A percentile compares a stretch with the other conserved stretches of the same genome.
Evolutionary conservation across 2,888 invertebrate genomes (phyloP).

Genomic region (Platynereis dumerilii): DNA sequence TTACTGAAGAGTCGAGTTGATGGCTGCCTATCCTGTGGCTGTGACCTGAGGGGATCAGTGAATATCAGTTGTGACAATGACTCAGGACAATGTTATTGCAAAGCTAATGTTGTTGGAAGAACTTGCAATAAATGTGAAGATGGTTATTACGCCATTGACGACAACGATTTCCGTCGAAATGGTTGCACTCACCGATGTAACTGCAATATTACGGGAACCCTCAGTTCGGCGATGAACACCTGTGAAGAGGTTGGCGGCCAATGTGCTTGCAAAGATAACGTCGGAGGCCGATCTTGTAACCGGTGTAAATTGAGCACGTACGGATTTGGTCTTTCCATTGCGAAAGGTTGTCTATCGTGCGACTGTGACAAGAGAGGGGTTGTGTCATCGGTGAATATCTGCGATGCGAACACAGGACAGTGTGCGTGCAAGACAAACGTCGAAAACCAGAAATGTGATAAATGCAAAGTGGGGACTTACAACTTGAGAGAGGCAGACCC

Average conservation of each 20-base stretch:
- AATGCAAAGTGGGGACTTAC: conserved; percentile 38
- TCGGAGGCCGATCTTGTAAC: conserved; percentile 92
- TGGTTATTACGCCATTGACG: conserved; percentile 27
- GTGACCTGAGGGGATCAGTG: conserved; percentile 23
- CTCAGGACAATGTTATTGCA: conserved; percentile 42
- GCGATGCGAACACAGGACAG: conserved; percentile 28
- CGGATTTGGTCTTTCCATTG: conserved; percentile 75
- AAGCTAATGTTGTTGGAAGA: conserved; percentile 27
- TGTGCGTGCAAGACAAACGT: conserved; percentile 35
- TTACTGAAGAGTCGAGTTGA: conserved; percentile 8
- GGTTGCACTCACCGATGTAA: conserved; percentile 26
- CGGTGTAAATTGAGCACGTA: conserved; percentile 94
- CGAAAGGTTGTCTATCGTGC: conserved; percentile 28
- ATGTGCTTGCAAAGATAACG: conserved; percentile 72
- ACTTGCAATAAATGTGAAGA: conserved; percentile 24
- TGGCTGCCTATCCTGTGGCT: conserved; percentile 31
- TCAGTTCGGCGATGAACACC: conserved; percentile 30
- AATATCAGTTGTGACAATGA: conserved; percentile 24
- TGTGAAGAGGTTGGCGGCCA: conserved; percentile 72
- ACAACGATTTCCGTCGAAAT: conserved; percentile 13
- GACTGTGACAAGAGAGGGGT: conserved; percentile 26
- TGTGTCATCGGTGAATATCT: not conserved
- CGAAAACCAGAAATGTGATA: conserved; percentile 33
- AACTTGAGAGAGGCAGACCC: conserved; percentile 23
- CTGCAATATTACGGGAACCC: conserved; percentile 24